Percentiles rank a stretch among this genome's conserved stretches.
phyloP scores from a whole-genome alignment of 2,888 invertebrate species.

The Plemyria rubiginata region DNA sequence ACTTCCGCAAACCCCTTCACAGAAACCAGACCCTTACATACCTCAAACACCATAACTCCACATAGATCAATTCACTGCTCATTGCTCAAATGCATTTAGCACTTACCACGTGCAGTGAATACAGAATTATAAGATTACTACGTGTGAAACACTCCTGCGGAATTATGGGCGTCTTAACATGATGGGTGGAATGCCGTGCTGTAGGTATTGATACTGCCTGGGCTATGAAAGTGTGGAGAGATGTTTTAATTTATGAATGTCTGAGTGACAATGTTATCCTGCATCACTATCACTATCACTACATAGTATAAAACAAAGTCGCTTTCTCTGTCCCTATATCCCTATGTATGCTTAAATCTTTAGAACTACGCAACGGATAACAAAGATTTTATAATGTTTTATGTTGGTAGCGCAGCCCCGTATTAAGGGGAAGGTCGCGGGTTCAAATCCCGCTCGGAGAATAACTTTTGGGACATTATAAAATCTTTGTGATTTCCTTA shows the following conservation, averaged over 20 bases:
- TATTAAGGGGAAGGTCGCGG: too few relatives aligned
- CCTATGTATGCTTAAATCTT: too few relatives aligned
- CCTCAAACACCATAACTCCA: constrained; percentile 12
- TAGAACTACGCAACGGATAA: too few relatives aligned
- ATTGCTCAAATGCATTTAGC: constrained; percentile 44
- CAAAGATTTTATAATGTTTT: too few relatives aligned
- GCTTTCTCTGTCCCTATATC: too few relatives aligned
- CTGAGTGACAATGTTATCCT: too few relatives aligned
- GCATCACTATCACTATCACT: too few relatives aligned
- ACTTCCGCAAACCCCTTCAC: constrained; percentile 2
- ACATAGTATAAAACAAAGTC: too few relatives aligned
- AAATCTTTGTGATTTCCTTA: too few relatives aligned
- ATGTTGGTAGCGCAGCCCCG: too few relatives aligned
- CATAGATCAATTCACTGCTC: constrained; percentile 35
- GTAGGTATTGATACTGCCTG: constrained; percentile 58
- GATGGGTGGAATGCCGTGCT: constrained; percentile 59
- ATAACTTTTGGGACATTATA: too few relatives aligned
- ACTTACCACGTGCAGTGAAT: constrained; percentile 61
- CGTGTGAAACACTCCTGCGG: constrained; percentile 69
- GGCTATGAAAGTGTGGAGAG: constrained; percentile 34
- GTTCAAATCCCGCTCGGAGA: too few relatives aligned
- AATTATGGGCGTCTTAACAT: constrained; percentile 74
- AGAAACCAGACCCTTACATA: constrained; percentile 11
- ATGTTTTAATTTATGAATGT: constrained; percentile 1
- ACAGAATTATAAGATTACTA: constrained; percentile 72